phyloP scores from a whole-genome alignment of 2,113 vertebrate genomes.

The Forbesichthys agassizii region DNA sequence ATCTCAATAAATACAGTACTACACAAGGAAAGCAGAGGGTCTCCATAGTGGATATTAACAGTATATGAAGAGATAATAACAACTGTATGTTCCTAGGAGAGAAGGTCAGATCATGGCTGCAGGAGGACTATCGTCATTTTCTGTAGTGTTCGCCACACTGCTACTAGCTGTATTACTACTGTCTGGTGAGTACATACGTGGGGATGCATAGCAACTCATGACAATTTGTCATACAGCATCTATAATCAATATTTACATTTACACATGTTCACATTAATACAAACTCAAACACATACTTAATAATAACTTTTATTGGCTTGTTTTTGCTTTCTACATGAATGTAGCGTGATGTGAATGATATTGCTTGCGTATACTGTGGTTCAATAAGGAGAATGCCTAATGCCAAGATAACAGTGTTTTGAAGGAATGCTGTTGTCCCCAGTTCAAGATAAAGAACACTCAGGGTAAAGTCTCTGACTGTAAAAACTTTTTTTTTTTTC shows the following conservation, averaged over 20 bases:
- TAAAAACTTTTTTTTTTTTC: too few relatives aligned
- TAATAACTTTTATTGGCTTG: neutral
- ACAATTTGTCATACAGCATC: neutral
- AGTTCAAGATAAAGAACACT: too few relatives aligned
- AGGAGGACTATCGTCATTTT: constrained; percentile 46
- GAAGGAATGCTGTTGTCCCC: too few relatives aligned
- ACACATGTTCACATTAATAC: too few relatives aligned
- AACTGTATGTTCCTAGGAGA: constrained; percentile 1
- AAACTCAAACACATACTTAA: neutral
- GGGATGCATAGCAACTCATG: too few relatives aligned
- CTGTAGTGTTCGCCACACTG: constrained; percentile 38
- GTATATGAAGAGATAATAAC: neutral
- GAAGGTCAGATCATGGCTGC: constrained; percentile 63
- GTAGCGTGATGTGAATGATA: neutral
- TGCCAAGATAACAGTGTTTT: too few relatives aligned
- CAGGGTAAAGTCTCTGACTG: too few relatives aligned
- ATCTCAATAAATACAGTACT: too few relatives aligned
- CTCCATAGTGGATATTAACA: neutral
- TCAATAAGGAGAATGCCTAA: too few relatives aligned
- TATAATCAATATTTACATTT: too few relatives aligned
- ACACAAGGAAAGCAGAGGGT: too few relatives aligned
- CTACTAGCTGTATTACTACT: constrained; percentile 66
- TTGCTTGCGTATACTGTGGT: too few relatives aligned
- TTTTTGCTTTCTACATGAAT: neutral
- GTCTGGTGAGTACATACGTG: constrained; percentile 68